phyloP scores from a whole-genome alignment of 2,888 invertebrate species.

The Leptopterna dolabrata region DNA sequence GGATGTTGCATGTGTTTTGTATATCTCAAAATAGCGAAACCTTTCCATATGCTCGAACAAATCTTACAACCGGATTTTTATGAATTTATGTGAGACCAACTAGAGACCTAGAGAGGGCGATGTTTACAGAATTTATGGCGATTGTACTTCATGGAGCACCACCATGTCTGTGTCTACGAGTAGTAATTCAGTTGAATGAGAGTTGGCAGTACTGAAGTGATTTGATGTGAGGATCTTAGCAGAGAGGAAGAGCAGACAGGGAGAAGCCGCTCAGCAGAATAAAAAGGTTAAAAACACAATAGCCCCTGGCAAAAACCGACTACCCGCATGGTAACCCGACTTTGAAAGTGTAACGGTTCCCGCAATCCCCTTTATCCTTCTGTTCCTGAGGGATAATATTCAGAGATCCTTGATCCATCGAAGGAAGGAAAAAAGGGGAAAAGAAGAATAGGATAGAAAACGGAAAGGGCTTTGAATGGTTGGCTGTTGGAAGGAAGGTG shows the following conservation, averaged over 20 bases:
- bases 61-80: too few species aligned
- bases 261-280: too few species aligned
- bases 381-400: constrained; percentile 24
- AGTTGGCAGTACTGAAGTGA: background rate
- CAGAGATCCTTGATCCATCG: constrained; percentile 18
- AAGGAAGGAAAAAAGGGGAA: background rate
- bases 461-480: background rate
- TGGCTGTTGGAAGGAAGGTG: background rate
- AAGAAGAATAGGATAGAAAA: constrained; percentile 28
- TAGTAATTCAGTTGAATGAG: background rate
- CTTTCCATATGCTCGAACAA: too few species aligned
- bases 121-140: too few species aligned
- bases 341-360: constrained; percentile 9
- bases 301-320: background rate
- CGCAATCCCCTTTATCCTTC: background rate
- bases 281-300: constrained; percentile 10
- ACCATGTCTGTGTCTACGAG: too few species aligned
- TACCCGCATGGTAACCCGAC: background rate
- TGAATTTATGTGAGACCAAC: too few species aligned
- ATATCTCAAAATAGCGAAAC: too few species aligned
- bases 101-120: too few species aligned
- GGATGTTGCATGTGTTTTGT: too few species aligned
- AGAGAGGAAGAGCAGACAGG: background rate
- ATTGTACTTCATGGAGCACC: too few species aligned
- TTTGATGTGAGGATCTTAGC: background rate